phyloP scores from a whole-genome alignment of 1,140 invertebrate genomes.

The Pseudobourletiella spinata region DNA sequence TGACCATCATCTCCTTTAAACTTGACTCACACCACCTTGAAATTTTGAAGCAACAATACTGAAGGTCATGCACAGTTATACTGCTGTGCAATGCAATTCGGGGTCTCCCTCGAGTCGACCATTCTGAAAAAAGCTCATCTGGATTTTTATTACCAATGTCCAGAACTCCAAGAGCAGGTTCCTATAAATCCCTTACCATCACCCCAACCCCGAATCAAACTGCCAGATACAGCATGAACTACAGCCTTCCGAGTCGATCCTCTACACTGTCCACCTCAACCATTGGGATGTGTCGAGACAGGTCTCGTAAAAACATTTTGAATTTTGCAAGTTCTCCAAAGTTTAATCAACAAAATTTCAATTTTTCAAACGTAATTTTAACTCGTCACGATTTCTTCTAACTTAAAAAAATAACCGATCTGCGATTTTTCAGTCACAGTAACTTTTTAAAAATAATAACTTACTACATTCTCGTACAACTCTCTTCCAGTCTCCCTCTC shows the following conservation, averaged over 20 bases:
- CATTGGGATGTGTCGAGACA: conserved; percentile 35
- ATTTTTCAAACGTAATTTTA: background rate
- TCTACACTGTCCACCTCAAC: conserved; percentile 28
- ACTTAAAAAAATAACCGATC: background rate
- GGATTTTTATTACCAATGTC: no score
- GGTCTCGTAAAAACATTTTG: conserved; percentile 16
- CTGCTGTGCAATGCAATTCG: no score
- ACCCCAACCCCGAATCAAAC: conserved; percentile 13
- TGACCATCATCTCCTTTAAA: no score
- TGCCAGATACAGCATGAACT: conserved; percentile 29
- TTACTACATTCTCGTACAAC: background rate
- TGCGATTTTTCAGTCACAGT: background rate
- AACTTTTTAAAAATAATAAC: background rate
- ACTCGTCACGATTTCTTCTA: background rate
- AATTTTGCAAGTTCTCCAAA: background rate
- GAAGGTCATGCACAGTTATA: no score
- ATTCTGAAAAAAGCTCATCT: no score
- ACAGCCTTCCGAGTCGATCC: conserved; percentile 24
- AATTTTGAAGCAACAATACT: no score
- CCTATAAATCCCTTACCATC: conserved; percentile 28
- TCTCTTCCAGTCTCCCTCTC: no score
- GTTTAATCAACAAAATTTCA: background rate
- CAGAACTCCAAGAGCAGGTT: conserved; percentile 29
- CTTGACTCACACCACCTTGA: no score
- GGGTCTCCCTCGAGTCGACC: no score